Evolutionary conservation across 2,888 invertebrate genomes (phyloP), one percentile per base, ranked within the genome.

Genomic region (Tromatobia lineatoria): DNA sequence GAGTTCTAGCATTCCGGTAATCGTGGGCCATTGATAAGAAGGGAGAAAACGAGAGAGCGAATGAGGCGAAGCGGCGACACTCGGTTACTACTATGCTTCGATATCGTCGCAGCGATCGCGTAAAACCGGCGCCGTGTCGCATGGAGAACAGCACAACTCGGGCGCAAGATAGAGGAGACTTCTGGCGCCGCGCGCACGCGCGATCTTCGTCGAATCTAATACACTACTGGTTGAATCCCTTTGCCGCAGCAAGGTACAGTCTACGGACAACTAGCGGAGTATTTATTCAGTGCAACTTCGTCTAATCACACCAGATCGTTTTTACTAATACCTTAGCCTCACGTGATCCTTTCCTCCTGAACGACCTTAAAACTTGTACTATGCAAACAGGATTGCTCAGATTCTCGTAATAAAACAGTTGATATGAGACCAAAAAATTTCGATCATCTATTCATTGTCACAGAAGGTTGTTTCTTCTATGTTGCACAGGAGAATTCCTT

Each of bases 21-120:
- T 90, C 89, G 88, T 84, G 87, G 76, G 85, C 87, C 87, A 90
- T 90, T 90, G 91, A 91, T 91, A 91, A 91, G 89, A 23, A n/a
- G 77, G 54, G 50, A 54, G 52, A 38, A 18, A 34, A 38, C n/a
- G 70, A 34, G 80, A 23, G 77, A 45, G 71, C 64, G 59, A 50
- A 66, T 61, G 64, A 79, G 78, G 69, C 71, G 18, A 13, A 59
- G 29, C 38, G 18, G 61, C 61, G 73, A 67, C 78, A 59, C 67
- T 11, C 15, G 71, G 52, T 54, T 69, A 66, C 59, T 45, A 38
- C 45, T 38, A 10, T 15, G 45, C 54, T 66, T 75, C 61, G 82
- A 80, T 86, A 82, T 80, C 84, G 80, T 84, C 80, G 61, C 69
- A 66, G n/a, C 67, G 79, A 86, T 86, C 84, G 84, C 85, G 86